Percentiles rank a stretch among this genome's conserved stretches.
Evolutionary conservation across 2,113 vertebrate genomes (phyloP).

Genomic region (pig (Sus scrofa)): T2T-Sscrofa CM000813.6:29788001-29788500

Average conservation of each 20-base stretch:
- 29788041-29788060: neutral
- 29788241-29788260: neutral
- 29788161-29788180: neutral
- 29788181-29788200: neutral
- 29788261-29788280: neutral
- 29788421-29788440: accelerated
- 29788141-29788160: neutral
- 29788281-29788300: neutral
- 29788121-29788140: neutral
- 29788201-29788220: neutral
- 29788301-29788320: neutral
- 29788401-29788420: neutral
- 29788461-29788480: neutral
- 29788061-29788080: neutral
- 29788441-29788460: neutral
- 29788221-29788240: neutral
- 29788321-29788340: neutral
- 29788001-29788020: too few relatives aligned
- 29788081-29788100: neutral
- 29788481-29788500: neutral
- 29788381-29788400: neutral
- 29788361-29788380: neutral
- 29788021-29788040: neutral
- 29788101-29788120: neutral
- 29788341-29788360: neutral